Conservation (phyloP, 2,888 invertebrate genomes). For the Lepidocyrtoides sp. region DNA sequence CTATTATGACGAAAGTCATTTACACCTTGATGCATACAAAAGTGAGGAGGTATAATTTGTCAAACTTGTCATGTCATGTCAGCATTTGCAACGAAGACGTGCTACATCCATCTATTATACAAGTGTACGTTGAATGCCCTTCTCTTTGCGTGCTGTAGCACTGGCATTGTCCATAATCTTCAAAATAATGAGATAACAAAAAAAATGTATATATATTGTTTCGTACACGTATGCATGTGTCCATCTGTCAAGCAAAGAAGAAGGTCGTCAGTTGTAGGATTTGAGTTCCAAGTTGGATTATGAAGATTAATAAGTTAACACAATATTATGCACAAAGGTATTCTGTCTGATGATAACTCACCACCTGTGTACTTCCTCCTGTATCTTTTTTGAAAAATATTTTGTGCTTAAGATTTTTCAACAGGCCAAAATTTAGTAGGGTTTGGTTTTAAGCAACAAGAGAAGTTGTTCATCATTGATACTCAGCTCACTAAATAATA, state of each 20-base stretch:
- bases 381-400: neutral
- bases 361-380: constrained; percentile 15
- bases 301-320: neutral
- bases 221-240: neutral
- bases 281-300: constrained; percentile 37
- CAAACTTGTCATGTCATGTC: constrained; percentile 78
- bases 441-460: neutral
- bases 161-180: neutral
- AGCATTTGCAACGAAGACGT: constrained; percentile 27
- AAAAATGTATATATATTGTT: constrained; percentile 26
- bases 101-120: neutral
- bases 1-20: constrained; percentile 64
- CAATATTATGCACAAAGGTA: neutral
- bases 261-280: constrained; percentile 51
- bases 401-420: neutral
- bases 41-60: constrained; percentile 74
- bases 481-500: neutral
- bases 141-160: neutral
- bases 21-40: constrained; percentile 63
- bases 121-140: neutral
- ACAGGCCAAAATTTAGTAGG: neutral
- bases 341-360: constrained; percentile 12
- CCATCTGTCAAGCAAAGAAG: constrained; percentile 8
- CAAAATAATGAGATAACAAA: neutral
- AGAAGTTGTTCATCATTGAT: neutral